A percentile compares a stretch with the other conserved stretches of the same genome.
These are phyloP conservation scores for Sebastes oblongus DNA, from an alignment of 2,797 vertebrate species.

Conservation along the genomic window DNA sequence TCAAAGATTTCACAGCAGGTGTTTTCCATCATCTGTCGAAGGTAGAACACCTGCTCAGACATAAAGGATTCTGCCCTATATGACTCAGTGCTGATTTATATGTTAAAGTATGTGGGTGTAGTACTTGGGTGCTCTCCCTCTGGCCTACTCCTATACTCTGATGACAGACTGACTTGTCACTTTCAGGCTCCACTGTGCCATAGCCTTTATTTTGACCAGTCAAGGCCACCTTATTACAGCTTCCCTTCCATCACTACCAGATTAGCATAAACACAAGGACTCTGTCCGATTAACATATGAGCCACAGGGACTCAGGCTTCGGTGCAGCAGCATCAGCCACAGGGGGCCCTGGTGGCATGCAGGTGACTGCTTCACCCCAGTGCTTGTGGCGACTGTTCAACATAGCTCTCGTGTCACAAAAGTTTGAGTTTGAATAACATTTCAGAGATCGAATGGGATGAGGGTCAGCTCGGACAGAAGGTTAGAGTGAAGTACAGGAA, in stretches of 20 bases:
- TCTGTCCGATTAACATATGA: slow-evolving; percentile 49
- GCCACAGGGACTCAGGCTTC: background rate
- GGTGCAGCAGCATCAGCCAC: slow-evolving; percentile 4
- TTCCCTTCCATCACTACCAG: slow-evolving; percentile 22
- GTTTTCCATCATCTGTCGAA: slow-evolving; percentile 46
- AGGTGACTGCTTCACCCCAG: slow-evolving; percentile 15
- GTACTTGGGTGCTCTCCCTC: background rate
- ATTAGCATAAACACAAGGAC: slow-evolving; percentile 67
- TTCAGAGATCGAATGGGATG: background rate
- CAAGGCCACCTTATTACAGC: slow-evolving; percentile 45
- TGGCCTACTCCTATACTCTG: slow-evolving; percentile 1
- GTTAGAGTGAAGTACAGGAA: background rate
- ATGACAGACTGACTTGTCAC: slow-evolving; percentile 52
- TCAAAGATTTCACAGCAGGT: slow-evolving; percentile 47
- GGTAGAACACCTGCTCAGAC: slow-evolving; percentile 49
- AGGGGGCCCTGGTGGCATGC: slow-evolving; percentile 12
- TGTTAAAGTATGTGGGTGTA: slow-evolving; percentile 31
- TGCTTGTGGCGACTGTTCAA: background rate
- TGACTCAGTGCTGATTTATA: slow-evolving; percentile 17
- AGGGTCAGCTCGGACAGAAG: background rate
- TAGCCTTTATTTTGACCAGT: slow-evolving; percentile 60
- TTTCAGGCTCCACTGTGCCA: slow-evolving; percentile 51
- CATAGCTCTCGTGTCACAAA: background rate
- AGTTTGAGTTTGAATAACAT: background rate
- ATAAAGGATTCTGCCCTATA: background rate